These are phyloP conservation scores for Stichodactyla mertensii DNA, from an alignment of 64 coral and sea anemone species.

Conservation along the genomic window DNA sequence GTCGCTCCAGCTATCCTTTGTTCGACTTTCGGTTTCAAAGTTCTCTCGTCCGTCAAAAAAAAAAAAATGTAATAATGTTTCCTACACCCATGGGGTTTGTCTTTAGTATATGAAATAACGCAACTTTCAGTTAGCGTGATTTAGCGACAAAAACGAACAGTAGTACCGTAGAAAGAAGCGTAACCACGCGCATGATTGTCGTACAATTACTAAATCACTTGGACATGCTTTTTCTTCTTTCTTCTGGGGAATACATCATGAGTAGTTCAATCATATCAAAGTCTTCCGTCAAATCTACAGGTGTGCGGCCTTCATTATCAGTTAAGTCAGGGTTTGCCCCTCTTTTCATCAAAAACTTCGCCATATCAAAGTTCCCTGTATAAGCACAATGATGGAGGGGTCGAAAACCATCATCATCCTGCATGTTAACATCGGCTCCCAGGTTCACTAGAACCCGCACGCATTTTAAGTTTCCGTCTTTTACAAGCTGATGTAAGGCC, in stretches of 20 bases:
- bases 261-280: constrained; percentile 97
- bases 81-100: neutral
- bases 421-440: constrained; percentile 93
- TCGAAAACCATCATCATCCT: constrained; percentile 59
- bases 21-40: neutral
- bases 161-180: no score
- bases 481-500: constrained; percentile 85
- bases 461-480: constrained; percentile 95
- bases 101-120: neutral
- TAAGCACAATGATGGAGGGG: constrained; percentile 76
- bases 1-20: neutral
- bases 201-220: neutral
- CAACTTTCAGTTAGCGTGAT: neutral
- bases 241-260: constrained; percentile 68
- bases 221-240: constrained; percentile 76
- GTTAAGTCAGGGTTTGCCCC: constrained; percentile 84
- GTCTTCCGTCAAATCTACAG: constrained; percentile 92
- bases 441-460: constrained; percentile 82
- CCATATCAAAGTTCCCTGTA: constrained; percentile 49
- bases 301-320: constrained; percentile 53
- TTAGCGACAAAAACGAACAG: neutral
- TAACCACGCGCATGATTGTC: no score
- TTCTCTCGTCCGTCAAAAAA: neutral
- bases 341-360: constrained; percentile 75
- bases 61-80: neutral